A percentile compares a stretch with the other conserved stretches of the same genome.
These are phyloP conservation scores for Caerostris darwini DNA, from an alignment of 1,140 invertebrate species.

Conservation along the genomic window DNA sequence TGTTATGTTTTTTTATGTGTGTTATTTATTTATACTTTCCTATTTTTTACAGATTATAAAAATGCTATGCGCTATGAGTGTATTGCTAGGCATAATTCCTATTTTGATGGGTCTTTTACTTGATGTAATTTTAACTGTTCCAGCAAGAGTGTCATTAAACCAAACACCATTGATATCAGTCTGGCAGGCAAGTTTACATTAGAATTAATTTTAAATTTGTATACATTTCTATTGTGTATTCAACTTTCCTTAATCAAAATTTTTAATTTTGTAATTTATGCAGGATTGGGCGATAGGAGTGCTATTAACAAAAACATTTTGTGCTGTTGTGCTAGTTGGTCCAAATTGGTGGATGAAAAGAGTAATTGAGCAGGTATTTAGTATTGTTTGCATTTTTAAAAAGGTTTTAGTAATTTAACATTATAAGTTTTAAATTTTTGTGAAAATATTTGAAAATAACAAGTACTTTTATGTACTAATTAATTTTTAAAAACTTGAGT, in stretches of 20 bases:
- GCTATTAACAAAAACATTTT: constrained; percentile 98
- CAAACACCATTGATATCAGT: constrained; percentile 97
- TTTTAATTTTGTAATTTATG: background rate
- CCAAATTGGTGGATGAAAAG: constrained; percentile 96
- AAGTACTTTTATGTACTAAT: too few relatives aligned
- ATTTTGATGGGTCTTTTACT: constrained; percentile 94
- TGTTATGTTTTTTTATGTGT: background rate
- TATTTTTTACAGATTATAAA: constrained; percentile 50
- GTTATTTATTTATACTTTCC: constrained; percentile 5
- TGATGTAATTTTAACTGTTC: constrained; percentile 95
- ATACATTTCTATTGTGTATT: too few relatives aligned
- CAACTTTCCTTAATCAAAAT: background rate
- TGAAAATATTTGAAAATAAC: too few relatives aligned
- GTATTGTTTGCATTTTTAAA: background rate
- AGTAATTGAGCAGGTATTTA: constrained; percentile 93
- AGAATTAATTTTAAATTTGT: background rate
- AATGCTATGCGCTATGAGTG: constrained; percentile 81
- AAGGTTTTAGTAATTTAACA: background rate
- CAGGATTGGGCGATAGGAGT: constrained; percentile 98
- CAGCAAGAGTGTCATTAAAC: constrained; percentile 94
- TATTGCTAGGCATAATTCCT: constrained; percentile 95
- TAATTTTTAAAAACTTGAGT: too few relatives aligned
- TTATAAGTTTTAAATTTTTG: too few relatives aligned
- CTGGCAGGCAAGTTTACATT: constrained; percentile 83
- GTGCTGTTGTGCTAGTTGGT: constrained; percentile 97